Conservation (phyloP, 2,113 vertebrate species). For the Isurus oxyrinchus region DNA sequence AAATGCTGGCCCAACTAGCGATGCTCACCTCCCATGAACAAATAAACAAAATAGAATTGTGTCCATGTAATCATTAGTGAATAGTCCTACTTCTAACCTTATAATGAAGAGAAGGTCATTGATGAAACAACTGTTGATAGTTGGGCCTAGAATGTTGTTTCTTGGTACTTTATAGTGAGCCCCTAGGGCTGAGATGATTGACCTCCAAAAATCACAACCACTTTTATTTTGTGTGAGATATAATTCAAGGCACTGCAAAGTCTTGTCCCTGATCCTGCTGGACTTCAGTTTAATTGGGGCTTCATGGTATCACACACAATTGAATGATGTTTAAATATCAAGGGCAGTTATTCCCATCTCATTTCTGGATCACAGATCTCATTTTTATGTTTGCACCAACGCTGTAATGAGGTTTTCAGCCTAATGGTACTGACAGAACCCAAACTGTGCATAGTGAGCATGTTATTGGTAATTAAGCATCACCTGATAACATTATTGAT, state of each 20-base stretch:
- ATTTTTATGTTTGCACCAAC: too few relatives aligned
- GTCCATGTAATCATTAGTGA: too few relatives aligned
- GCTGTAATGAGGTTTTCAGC: neutral
- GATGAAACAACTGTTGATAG: neutral
- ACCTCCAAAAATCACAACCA: neutral
- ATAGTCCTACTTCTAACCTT: neutral
- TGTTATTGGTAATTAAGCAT: neutral
- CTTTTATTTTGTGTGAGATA: neutral
- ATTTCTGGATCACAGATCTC: neutral
- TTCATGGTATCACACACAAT: neutral
- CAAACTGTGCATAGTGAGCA: neutral
- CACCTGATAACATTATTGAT: neutral
- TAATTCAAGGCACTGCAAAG: neutral
- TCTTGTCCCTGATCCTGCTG: neutral
- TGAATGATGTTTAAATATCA: neutral
- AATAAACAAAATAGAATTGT: too few relatives aligned
- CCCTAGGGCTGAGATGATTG: neutral
- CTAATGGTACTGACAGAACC: neutral
- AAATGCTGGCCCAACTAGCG: too few relatives aligned
- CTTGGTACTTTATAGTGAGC: neutral
- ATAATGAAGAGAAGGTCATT: neutral
- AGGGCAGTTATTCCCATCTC: neutral
- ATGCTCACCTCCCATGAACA: too few relatives aligned
- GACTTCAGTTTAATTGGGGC: neutral
- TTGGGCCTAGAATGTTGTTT: neutral